A percentile compares a stretch with the other conserved stretches of the same genome.
phyloP scores from a whole-genome alignment of 2,888 invertebrate genomes.

The Drosophila lutescens region DNA sequence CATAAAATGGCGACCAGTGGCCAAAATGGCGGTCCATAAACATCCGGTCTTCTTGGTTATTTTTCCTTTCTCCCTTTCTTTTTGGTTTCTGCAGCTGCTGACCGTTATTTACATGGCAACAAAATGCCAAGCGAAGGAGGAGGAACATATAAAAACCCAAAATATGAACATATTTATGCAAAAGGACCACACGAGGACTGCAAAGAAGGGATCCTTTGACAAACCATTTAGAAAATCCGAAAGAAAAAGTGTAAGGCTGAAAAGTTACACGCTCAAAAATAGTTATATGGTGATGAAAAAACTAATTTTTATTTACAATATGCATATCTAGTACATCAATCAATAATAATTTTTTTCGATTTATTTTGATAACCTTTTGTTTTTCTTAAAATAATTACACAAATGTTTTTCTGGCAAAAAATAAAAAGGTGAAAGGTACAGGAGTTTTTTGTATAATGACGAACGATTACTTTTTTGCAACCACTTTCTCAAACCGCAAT shows the following conservation, averaged over 20 bases:
- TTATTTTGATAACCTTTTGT: too few relatives aligned
- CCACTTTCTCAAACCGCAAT: too few relatives aligned
- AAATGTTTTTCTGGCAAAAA: too few relatives aligned
- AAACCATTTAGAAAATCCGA: neutral
- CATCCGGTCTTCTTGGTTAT: constrained; percentile 56
- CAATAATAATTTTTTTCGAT: too few relatives aligned
- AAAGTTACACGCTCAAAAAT: too few relatives aligned
- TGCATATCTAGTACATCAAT: too few relatives aligned
- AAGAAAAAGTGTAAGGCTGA: neutral
- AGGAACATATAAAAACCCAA: constrained; percentile 2
- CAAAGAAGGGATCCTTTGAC: constrained; percentile 9
- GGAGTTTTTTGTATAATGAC: too few relatives aligned
- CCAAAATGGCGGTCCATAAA: constrained; percentile 73
- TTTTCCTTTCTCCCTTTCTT: constrained; percentile 15
- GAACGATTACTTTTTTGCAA: too few relatives aligned
- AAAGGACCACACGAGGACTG: constrained; percentile 3
- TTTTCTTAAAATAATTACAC: too few relatives aligned
- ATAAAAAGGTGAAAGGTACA: too few relatives aligned
- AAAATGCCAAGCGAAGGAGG: constrained; percentile 39
- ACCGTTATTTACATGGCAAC: constrained; percentile 67
- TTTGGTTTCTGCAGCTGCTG: constrained; percentile 43
- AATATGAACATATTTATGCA: constrained; percentile 31
- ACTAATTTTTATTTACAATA: too few relatives aligned
- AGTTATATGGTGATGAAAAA: too few relatives aligned
- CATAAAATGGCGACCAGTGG: constrained; percentile 69